A percentile compares a stretch with the other conserved stretches of the same genome.
These are phyloP conservation scores for Zaprionus davidi DNA, from an alignment of 1,140 invertebrate species.

Conservation along the genomic window DNA sequence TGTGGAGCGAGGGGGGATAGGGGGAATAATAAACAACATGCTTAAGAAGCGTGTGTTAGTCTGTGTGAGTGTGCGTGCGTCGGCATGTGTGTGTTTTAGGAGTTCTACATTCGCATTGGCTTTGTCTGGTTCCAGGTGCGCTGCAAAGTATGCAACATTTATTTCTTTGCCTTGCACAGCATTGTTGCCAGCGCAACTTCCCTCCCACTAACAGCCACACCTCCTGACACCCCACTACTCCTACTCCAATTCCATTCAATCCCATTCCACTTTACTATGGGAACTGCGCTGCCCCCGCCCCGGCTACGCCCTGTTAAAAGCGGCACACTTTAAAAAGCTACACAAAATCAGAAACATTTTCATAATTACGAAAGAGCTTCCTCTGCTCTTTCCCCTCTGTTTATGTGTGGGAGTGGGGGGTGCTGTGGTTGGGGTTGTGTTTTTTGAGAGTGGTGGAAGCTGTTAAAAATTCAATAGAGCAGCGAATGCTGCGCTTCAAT, in stretches of 20 bases:
- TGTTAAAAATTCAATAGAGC: conserved; percentile 53
- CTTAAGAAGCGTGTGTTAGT: conserved; percentile 8
- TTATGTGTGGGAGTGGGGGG: neutral
- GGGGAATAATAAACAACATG: conserved; percentile 35
- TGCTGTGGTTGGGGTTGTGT: neutral
- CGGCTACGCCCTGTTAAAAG: neutral
- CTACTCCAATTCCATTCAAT: neutral
- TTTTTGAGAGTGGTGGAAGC: neutral
- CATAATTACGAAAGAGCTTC: conserved; percentile 41
- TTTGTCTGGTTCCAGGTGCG: conserved; percentile 37
- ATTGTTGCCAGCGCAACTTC: conserved; percentile 30
- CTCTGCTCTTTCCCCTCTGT: neutral
- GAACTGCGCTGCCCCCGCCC: neutral
- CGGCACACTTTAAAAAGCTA: conserved; percentile 40
- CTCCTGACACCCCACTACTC: neutral
- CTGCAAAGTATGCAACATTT: conserved; percentile 55
- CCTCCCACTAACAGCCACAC: neutral
- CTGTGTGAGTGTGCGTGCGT: neutral
- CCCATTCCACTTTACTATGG: conserved; percentile 5
- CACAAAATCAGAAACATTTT: conserved; percentile 48
- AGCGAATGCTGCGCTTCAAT: conserved; percentile 50
- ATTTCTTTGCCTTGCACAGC: conserved; percentile 39
- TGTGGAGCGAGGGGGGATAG: neutral
- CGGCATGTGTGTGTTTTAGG: conserved; percentile 7
- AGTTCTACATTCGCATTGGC: conserved; percentile 35